Evolutionary conservation across 53 echinoderm and acorn worm species (phyloP), one percentile per base, ranked within the genome.

Genomic region (Henricia sp.): DNA sequence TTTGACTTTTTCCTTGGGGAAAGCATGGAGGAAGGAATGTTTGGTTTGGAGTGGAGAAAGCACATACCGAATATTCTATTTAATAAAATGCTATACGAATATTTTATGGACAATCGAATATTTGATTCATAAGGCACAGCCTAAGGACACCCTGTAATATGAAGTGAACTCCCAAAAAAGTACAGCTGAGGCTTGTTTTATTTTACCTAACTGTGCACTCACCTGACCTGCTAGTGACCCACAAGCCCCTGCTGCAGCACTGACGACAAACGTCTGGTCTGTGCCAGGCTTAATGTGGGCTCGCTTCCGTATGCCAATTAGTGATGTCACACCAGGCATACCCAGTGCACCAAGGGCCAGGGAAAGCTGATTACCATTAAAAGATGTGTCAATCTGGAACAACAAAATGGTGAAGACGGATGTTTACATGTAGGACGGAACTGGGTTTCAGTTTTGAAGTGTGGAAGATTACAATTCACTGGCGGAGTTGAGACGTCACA

Each of bases 221-320:
- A 92, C 92, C 89, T 92, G 92, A 12, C 92, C 92, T 5, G 92
- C 92, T 41, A 92, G 50, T 27, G 86, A 86, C 24, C 92, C 92
- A 83, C 89, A 92, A 0, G 92, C 92, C 56, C 92, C 92, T n/a
- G 92, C 92, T 33, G 92, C 92, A 29, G 75, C 89, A 62, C 86
- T 89, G 40, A 92, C 67, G 25, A 92, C 92, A 67, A 92, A 86
- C 28, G 92, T 92, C 62, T 92, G 92, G 50, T 89, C 83, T 27
- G 85, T 77, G 24, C 89, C 92, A 29, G 92, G 73, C 50, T 56
- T 73, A 38, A 92, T 67, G 40, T 89, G 52, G 48, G 89, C 92
- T 51, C 89, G 86, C 62, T 86, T 59, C 67, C 78, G 70, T 71
- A 92, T 75, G 10, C 92, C 92, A 20, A 92, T 50, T 20, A 92